Evolutionary conservation across 2,113 vertebrate genomes (phyloP).

Genomic region (Hassar affinis): DNA sequence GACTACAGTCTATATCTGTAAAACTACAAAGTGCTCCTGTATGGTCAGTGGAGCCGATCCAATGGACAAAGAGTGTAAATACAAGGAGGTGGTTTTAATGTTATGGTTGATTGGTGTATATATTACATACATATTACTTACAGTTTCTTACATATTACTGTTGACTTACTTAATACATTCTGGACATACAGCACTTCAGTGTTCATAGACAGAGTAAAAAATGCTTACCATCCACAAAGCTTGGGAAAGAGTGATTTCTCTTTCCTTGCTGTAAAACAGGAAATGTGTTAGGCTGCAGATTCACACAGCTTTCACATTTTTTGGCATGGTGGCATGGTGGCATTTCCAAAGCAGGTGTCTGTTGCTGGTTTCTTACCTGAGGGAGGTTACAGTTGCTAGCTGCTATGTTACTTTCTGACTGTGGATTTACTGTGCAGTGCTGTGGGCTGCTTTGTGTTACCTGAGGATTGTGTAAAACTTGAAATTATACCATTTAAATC

Average conservation of each 20-base stretch:
- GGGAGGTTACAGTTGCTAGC: constrained; percentile 39
- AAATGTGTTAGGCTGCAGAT: constrained; percentile 17
- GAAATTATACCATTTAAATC: neutral
- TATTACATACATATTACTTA: neutral
- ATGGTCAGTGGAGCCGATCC: too few relatives aligned
- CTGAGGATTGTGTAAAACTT: constrained; percentile 19
- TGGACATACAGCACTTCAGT: neutral
- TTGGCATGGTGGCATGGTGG: constrained; percentile 16
- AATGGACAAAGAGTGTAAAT: too few relatives aligned
- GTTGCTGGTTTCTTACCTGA: constrained; percentile 22
- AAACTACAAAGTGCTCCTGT: too few relatives aligned
- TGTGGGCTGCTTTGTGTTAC: constrained; percentile 22
- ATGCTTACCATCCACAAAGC: constrained; percentile 95
- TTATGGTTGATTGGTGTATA: too few relatives aligned
- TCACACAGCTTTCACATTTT: constrained; percentile 67
- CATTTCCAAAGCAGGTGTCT: constrained; percentile 1
- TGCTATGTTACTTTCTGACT: constrained; percentile 37
- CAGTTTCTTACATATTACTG: too few relatives aligned
- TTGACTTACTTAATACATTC: neutral
- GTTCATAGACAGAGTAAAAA: constrained; percentile 10
- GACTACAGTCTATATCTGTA: too few relatives aligned
- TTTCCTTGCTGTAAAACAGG: constrained; percentile 77
- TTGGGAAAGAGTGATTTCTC: constrained; percentile 90
- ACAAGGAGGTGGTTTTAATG: too few relatives aligned
- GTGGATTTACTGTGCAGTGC: constrained; percentile 16